Conservation (phyloP, 2,888 invertebrate genomes). For the Baronia brevicornis region DNA sequence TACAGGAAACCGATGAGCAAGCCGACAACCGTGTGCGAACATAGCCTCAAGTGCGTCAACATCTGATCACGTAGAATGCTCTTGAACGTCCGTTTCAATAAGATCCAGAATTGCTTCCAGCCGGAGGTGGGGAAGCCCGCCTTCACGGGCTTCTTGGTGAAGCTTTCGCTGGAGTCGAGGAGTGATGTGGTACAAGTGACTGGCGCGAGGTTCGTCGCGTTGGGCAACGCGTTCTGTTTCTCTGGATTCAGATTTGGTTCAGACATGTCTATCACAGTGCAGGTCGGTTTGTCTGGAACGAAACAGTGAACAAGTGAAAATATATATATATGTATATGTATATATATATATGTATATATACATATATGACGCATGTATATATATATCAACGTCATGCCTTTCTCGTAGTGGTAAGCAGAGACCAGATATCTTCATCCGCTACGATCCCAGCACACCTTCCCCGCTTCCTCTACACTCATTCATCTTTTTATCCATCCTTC, state of each 20-base stretch:
- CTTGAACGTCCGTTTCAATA: constrained; percentile 88
- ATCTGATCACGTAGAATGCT: constrained; percentile 91
- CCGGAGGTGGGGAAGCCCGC: constrained; percentile 88
- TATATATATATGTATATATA: no score
- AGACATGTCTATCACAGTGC: constrained; percentile 72
- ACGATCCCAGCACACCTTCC: no score
- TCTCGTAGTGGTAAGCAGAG: no score
- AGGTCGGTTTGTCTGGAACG: constrained; percentile 69
- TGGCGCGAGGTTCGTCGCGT: constrained; percentile 55
- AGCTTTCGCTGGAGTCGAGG: constrained; percentile 82
- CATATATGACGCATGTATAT: no score
- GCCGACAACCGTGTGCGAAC: constrained; percentile 92
- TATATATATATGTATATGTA: no score
- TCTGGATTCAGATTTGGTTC: constrained; percentile 51
- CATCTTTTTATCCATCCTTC: no score
- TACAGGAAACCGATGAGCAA: constrained; percentile 94
- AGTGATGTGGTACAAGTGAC: constrained; percentile 84
- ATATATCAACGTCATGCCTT: no score
- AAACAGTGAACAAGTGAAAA: no score
- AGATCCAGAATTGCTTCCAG: constrained; percentile 89
- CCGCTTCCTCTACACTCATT: no score
- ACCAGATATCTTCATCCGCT: no score
- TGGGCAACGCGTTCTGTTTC: constrained; percentile 48
- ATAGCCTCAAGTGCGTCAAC: constrained; percentile 90
- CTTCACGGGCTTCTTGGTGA: constrained; percentile 78